Base-by-base conservation (phyloP, 2,888 invertebrate genomes). In the Horisme vitalbata region DNA sequence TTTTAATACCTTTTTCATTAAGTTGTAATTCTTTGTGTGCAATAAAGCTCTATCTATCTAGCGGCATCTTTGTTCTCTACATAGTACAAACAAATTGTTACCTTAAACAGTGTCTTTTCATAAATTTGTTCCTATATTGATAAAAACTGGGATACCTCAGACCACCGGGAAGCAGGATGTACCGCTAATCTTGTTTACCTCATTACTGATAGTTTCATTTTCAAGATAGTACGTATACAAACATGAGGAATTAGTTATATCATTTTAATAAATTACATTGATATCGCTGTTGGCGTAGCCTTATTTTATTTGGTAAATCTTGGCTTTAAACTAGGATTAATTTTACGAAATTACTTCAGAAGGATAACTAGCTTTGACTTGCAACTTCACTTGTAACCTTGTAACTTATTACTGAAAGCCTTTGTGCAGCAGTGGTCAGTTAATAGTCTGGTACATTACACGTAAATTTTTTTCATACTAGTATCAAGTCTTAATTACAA, bases 91-190 rank as follows among this genome's bases (percentile, higher is more conserved):
- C 72, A 71, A 3, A 10, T 28, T n/a, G 34, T n/a, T 52, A 71
- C 75, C 79, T 65, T 63, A 63, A 63, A 50, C n/a, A n/a, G n/a
- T n/a, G n/a, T 65, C 65, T 72, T 65, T 83, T 84, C 85, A 84
- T 86, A 84, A 80, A 82, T 82, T 77, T 81, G 70, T 73, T 69
- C 70, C 68, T 73, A 73, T 74, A 66, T 45, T 75, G 86, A 87
- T 88, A 86, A 87, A 59, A 70, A 68, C 14, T 66, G 59, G 68
- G 79, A 81, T 84, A 71, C n/a, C n/a, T n/a, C n/a, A 82, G 86
- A 68, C 87, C 88, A 88, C 88, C 88, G 74, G 78, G 80, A 79
- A 63, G 84, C 88, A 88, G 88, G 88, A 88, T 83, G 86, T 78
- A 71, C 59, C 61, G 69, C 69, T 87, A 86, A 87, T 87, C 86